Conservation (phyloP, 2,113 vertebrate genomes). For the Illadopsis cleaveri region DNA sequence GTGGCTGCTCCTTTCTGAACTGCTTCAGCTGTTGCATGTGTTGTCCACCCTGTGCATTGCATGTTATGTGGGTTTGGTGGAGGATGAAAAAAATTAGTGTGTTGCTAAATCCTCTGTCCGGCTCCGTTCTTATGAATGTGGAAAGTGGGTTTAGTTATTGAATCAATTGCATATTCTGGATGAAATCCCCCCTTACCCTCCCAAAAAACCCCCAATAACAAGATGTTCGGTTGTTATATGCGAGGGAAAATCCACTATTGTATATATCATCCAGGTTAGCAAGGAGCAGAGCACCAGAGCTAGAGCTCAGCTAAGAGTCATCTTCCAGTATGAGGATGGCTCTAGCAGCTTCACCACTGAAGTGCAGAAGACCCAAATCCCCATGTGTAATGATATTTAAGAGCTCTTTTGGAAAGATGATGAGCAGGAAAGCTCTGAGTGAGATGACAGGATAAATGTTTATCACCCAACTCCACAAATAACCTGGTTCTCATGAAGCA, state of each 20-base stretch:
- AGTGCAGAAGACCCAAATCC: not conserved
- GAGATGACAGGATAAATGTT: not conserved
- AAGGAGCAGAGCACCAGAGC: not conserved
- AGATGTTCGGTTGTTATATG: not conserved
- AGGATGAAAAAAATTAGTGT: not conserved
- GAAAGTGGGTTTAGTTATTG: not conserved
- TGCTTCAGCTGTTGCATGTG: not conserved
- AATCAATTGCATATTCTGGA: not conserved
- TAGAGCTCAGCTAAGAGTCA: not conserved
- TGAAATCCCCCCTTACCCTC: accelerated
- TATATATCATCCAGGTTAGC: not conserved
- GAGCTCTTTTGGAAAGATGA: not conserved
- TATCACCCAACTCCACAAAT: not conserved
- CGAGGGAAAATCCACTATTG: not conserved
- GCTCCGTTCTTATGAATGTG: not conserved
- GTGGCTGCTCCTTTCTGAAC: not conserved
- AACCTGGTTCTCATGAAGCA: not conserved
- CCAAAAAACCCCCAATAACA: not conserved
- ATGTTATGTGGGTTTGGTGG: not conserved
- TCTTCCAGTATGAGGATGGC: not conserved
- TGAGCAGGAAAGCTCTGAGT: not conserved
- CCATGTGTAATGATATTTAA: not conserved
- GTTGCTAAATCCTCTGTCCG: not conserved
- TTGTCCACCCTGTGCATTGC: not conserved
- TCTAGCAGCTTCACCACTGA: not conserved